phyloP scores from a whole-genome alignment of 2,113 vertebrate genomes.

The Pogona vitticeps region DNA sequence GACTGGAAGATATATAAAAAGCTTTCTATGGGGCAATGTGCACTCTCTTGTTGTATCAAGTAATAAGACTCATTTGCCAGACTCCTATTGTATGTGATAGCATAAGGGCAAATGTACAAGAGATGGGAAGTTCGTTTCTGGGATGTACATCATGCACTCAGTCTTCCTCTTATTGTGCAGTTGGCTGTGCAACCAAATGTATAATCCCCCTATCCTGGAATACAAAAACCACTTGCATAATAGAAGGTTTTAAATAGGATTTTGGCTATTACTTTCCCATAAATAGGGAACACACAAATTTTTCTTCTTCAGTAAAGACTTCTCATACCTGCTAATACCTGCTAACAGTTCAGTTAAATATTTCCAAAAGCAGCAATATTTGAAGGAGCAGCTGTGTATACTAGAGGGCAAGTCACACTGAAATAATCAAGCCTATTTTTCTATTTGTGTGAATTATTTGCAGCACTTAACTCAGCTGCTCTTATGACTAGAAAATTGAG shows the following conservation, averaged over 20 bases:
- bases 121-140: too few species aligned
- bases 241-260: too few species aligned
- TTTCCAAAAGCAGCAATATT: neutral
- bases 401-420: neutral
- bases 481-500: conserved; percentile 48
- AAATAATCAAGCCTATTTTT: neutral
- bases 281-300: neutral
- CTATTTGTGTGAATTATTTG: neutral
- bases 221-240: too few species aligned
- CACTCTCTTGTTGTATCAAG: neutral
- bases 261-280: too few species aligned
- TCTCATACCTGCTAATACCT: neutral
- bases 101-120: too few species aligned
- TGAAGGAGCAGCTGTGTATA: neutral
- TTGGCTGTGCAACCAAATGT: too few species aligned
- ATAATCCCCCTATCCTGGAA: too few species aligned
- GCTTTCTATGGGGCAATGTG: neutral
- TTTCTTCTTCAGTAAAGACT: neutral
- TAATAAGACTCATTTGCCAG: neutral
- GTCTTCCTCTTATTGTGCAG: too few species aligned
- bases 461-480: conserved; percentile 31
- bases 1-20: neutral
- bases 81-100: too few species aligned
- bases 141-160: too few species aligned
- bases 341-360: neutral